Conservation (phyloP, 2,113 vertebrate species). For the Psammodynastes pulverulentus region DNA sequence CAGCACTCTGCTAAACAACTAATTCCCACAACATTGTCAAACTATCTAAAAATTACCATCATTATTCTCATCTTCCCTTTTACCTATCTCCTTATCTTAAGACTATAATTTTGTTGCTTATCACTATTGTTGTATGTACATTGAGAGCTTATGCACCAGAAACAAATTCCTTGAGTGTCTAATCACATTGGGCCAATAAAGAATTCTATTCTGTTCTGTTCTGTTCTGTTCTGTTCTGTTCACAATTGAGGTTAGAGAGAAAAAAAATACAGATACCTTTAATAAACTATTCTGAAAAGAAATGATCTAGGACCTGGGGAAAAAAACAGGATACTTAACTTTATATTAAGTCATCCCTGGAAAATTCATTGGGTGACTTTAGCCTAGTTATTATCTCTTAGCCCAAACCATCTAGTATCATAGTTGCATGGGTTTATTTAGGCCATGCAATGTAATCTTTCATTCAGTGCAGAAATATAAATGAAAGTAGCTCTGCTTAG, state of each 20-base stretch:
- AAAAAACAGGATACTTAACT: background rate
- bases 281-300: background rate
- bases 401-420: background rate
- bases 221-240: no score
- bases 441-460: background rate
- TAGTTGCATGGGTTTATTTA: background rate
- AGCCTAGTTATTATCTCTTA: background rate
- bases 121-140: no score
- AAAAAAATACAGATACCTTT: background rate
- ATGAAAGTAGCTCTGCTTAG: background rate
- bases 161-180: no score
- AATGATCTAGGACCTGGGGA: background rate
- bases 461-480: background rate
- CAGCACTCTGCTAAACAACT: no score
- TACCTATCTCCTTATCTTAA: no score
- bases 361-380: background rate
- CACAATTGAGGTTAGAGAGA: background rate
- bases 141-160: no score
- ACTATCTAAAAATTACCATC: no score
- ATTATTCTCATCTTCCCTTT: no score
- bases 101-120: no score
- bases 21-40: no score
- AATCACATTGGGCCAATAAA: no score
- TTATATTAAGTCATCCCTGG: background rate
- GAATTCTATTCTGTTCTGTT: no score